Evolutionary conservation across 1,140 invertebrate species (phyloP).

Genomic region (Gryon sp.): DNA sequence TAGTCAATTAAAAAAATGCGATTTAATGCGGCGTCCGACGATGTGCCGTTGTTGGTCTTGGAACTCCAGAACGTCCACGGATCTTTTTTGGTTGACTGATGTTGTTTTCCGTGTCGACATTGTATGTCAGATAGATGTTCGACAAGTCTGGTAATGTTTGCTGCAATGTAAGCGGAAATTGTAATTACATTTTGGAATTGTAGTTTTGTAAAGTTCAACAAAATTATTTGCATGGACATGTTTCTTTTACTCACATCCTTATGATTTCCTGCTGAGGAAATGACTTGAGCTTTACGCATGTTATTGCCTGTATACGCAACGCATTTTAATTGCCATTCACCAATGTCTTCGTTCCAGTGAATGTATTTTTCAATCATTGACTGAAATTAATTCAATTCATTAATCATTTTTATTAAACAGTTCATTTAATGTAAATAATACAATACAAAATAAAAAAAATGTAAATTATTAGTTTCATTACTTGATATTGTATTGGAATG

Average conservation of each 20-base stretch:
- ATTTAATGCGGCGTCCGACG: constrained; percentile 67
- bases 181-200: constrained; percentile 8
- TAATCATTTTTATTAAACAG: no score
- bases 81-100: constrained; percentile 72
- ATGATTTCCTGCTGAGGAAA: constrained; percentile 64
- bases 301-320: constrained; percentile 99
- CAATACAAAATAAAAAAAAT: no score
- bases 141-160: constrained; percentile 75
- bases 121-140: constrained; percentile 77
- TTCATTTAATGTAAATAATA: no score
- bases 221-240: not conserved
- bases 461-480: no score
- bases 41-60: constrained; percentile 76
- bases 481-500: constrained; percentile 95
- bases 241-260: constrained; percentile 70
- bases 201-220: no score
- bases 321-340: constrained; percentile 98
- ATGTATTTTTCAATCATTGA: constrained; percentile 95
- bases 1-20: not conserved
- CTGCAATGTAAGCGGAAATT: constrained; percentile 35
- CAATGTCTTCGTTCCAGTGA: constrained; percentile 98
- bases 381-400: constrained; percentile 74
- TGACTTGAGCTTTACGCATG: constrained; percentile 87
- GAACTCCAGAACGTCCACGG: constrained; percentile 73
- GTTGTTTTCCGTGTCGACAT: constrained; percentile 69